Conservation (phyloP, 2,113 vertebrate genomes). For the Otis tarda region DNA sequence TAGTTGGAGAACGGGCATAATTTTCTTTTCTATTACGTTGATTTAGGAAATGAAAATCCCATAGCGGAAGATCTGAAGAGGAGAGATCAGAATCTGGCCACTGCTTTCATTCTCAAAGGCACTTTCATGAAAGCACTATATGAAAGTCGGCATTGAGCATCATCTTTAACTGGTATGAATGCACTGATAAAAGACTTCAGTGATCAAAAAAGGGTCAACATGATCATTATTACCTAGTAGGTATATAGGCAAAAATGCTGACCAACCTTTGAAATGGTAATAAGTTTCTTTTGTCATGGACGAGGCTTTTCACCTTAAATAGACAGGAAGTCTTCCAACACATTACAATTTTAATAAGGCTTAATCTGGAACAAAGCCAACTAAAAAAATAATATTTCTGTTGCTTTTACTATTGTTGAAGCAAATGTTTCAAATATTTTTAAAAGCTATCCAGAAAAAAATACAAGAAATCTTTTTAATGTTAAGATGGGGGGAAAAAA, state of each 20-base stretch:
- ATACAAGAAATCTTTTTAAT: background rate
- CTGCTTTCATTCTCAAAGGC: conserved; percentile 48
- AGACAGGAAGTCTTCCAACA: background rate
- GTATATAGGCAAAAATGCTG: conserved; percentile 5
- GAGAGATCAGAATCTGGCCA: conserved; percentile 50
- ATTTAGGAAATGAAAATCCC: conserved; percentile 53
- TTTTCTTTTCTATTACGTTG: background rate
- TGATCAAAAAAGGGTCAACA: conserved; percentile 15
- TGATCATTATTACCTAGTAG: conserved; percentile 29
- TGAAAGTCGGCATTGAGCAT: background rate
- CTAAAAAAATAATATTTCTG: background rate
- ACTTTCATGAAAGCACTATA: conserved; percentile 35
- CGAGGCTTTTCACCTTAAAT: conserved; percentile 24
- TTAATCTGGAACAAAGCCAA: background rate
- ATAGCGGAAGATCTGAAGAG: conserved; percentile 37
- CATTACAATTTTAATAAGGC: conserved; percentile 10
- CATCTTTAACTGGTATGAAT: conserved; percentile 11
- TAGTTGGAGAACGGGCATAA: background rate
- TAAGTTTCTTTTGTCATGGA: conserved; percentile 18
- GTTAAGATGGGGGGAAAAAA: background rate
- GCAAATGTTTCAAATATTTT: background rate
- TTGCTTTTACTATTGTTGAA: background rate
- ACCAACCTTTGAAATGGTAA: conserved; percentile 41
- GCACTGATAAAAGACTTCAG: conserved; percentile 37
- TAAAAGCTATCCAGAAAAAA: background rate